Evolutionary conservation across 2,888 invertebrate genomes (phyloP), one percentile per base, ranked within the genome.

Genomic region (Smittia aterrima): DNA sequence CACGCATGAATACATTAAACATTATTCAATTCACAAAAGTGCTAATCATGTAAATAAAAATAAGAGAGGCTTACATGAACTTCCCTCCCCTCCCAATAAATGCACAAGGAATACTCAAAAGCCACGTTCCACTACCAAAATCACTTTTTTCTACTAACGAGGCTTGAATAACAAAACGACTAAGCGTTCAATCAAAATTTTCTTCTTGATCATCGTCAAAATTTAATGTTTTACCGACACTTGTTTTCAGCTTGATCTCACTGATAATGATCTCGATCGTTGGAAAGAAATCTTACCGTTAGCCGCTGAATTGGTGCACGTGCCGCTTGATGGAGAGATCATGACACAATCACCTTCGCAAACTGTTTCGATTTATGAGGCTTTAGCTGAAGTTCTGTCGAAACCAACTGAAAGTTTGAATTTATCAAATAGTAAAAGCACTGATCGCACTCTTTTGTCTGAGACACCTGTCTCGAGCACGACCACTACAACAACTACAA

Each of bases 331-430:
- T 79, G 85, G 86, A 79, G 86, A 86, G 80, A 85, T 72, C 3
- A 72, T 72, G 72, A 72, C 72, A 32, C 85, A 86, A 79, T 86
- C 86, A 78, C 85, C 85, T 77, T 86, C 86, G 78, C 86, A 86
- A 78, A 87, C 86, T 77, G 84, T 87, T 78, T 87, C 86, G 76
- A 87, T 87, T 78, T 87, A 85, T 78, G 86, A 86, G 82, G 86
- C 86, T 80, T 79, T 87, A 80, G 85, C 86, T 80, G 86, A 86
- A 77, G 85, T 87, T 79, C 84, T 87, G 77, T 78, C 79, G 40
- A 64, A 79, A 77, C 78, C 79, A 22, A 79, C 79, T 38, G 78
- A 78, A 76, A 78, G 77, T 76, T 74, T 77, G 41, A 77, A 76
- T 75, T 76, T 75, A 74, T 74, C 76, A 53, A 75, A 77, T 53